These are phyloP conservation scores for Gambusia affinis DNA, from an alignment of 2,113 vertebrate species.

Conservation along the genomic window DNA sequence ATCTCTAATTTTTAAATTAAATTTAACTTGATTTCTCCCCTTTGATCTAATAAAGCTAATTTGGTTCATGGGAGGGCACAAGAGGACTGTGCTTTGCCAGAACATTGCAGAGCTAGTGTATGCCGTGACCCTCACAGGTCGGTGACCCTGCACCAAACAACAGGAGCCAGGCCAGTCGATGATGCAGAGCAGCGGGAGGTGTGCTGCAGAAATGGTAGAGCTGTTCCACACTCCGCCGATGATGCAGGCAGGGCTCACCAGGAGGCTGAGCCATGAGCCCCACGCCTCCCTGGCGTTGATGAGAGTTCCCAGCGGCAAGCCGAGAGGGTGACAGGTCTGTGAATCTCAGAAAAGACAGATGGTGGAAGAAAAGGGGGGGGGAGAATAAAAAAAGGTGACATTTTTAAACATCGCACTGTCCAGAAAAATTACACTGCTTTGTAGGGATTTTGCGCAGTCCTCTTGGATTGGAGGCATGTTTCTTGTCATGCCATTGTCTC, in stretches of 20 bases:
- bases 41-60: slow-evolving; percentile 34
- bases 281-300: slow-evolving; percentile 17
- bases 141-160: slow-evolving; percentile 32
- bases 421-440: slow-evolving; percentile 11
- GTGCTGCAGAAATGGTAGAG: slow-evolving; percentile 35
- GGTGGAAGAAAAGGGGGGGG: background rate
- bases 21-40: slow-evolving; percentile 8
- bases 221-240: slow-evolving; percentile 29
- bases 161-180: slow-evolving; percentile 17
- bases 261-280: slow-evolving; percentile 44
- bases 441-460: slow-evolving; percentile 14
- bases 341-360: slow-evolving; percentile 34
- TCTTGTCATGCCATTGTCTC: slow-evolving; percentile 41
- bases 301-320: slow-evolving; percentile 25
- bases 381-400: background rate
- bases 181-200: slow-evolving; percentile 42
- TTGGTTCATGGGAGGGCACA: slow-evolving; percentile 10
- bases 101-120: background rate
- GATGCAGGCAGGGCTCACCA: slow-evolving; percentile 46
- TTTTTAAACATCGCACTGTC: slow-evolving; percentile 18
- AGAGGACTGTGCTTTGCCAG: background rate
- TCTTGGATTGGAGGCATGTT: slow-evolving; percentile 19
- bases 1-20: background rate
- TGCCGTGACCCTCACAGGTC: slow-evolving; percentile 34
- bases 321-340: slow-evolving; percentile 27